Conservation (phyloP, 2,888 invertebrate genomes). For the Patella caerulea region DNA sequence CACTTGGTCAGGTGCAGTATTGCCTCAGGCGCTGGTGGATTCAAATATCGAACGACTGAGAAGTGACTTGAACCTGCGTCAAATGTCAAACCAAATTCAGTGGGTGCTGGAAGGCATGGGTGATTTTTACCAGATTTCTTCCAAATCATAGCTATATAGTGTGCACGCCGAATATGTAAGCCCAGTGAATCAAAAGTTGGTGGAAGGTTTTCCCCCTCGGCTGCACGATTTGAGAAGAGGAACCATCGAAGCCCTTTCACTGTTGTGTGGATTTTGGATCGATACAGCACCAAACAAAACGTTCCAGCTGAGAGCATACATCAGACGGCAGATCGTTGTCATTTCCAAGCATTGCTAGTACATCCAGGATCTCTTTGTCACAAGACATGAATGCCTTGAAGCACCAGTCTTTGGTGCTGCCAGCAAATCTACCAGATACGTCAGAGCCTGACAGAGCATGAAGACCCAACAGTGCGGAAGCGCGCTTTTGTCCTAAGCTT, state of each 20-base stretch:
- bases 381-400: conserved; percentile 14
- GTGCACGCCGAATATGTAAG: conserved; percentile 15
- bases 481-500: conserved; percentile 24
- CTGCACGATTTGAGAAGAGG: neutral
- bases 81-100: conserved; percentile 14
- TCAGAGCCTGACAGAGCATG: conserved; percentile 30
- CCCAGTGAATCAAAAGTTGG: neutral
- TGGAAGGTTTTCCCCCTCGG: neutral
- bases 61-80: neutral
- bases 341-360: conserved; percentile 2
- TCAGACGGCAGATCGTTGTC: conserved; percentile 11
- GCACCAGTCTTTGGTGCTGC: conserved; percentile 14
- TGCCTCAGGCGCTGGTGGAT: neutral
- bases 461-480: conserved; percentile 28
- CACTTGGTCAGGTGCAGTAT: neutral
- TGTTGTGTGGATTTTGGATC: neutral
- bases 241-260: neutral
- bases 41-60: neutral
- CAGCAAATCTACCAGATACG: conserved; percentile 9
- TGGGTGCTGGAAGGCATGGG: conserved; percentile 11
- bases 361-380: conserved; percentile 9
- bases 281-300: neutral
- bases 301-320: neutral
- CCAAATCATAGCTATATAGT: conserved; percentile 18
- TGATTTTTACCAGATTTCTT: conserved; percentile 7